Percentiles rank a stretch among this genome's conserved stretches.
phyloP scores from a whole-genome alignment of 2,888 invertebrate species.

The Aleiodes testaceus region DNA sequence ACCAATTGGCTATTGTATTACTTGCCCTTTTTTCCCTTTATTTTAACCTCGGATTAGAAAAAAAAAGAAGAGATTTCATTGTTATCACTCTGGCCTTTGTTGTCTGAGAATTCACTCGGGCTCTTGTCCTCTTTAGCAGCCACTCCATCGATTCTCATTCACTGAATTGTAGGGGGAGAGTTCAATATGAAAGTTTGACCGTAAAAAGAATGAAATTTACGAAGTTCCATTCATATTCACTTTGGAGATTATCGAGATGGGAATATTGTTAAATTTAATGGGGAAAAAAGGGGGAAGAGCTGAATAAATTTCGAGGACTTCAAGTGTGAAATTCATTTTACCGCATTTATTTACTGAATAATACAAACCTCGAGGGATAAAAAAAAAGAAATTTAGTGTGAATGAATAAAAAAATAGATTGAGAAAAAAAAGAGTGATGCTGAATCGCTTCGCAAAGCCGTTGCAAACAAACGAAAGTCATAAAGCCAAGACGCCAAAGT shows the following conservation, averaged over 20 bases:
- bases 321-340: constrained; percentile 24
- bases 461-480: constrained; percentile 8
- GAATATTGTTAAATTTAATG: too few relatives aligned
- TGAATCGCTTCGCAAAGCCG: background rate
- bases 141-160: background rate
- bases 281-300: too few relatives aligned
- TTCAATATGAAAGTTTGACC: constrained; percentile 4
- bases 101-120: background rate
- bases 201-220: background rate
- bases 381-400: background rate
- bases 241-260: background rate
- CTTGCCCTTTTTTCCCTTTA: background rate
- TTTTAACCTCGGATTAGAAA: background rate
- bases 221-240: background rate
- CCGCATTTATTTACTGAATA: constrained; percentile 20
- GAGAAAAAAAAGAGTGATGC: background rate
- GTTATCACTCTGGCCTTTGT: constrained; percentile 12
- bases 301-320: constrained; percentile 11
- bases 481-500: constrained; percentile 5
- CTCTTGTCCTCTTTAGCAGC: background rate
- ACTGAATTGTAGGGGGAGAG: background rate
- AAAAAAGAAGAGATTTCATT: constrained; percentile 13
- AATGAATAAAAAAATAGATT: background rate
- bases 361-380: background rate
- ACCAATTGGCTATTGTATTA: constrained; percentile 11